Evolutionary conservation across 2,888 invertebrate genomes (phyloP).

Genomic region (Folsomia candida): DNA sequence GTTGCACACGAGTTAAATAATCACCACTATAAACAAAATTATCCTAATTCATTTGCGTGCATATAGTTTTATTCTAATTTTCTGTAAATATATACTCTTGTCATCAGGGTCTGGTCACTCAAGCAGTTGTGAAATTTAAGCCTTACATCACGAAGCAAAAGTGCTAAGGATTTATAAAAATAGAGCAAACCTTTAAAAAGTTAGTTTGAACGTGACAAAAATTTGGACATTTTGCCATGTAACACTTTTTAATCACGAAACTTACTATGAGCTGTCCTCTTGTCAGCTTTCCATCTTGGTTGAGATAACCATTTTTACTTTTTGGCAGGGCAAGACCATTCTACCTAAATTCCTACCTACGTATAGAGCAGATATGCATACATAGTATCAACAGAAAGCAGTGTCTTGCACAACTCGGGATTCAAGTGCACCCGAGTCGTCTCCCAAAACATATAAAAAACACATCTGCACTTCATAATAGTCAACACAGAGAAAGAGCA

Average conservation of each 20-base stretch:
- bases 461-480: neutral
- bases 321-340: neutral
- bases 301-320: neutral
- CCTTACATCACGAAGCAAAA: too few relatives aligned
- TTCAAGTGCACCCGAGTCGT: neutral
- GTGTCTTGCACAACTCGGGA: neutral
- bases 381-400: too few relatives aligned
- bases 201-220: neutral
- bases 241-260: neutral
- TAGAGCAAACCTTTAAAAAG: too few relatives aligned
- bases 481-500: neutral
- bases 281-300: neutral
- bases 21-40: neutral
- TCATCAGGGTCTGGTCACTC: too few relatives aligned
- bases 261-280: too few relatives aligned
- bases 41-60: neutral
- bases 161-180: too few relatives aligned
- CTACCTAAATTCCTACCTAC: too few relatives aligned
- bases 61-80: too few relatives aligned
- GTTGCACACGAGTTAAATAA: neutral
- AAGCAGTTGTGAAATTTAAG: too few relatives aligned
- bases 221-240: neutral
- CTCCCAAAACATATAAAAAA: neutral
- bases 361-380: too few relatives aligned
- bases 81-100: too few relatives aligned